These are phyloP conservation scores for Ellobium chinense DNA, from an alignment of 2,888 invertebrate genomes.

Conservation along the genomic window DNA sequence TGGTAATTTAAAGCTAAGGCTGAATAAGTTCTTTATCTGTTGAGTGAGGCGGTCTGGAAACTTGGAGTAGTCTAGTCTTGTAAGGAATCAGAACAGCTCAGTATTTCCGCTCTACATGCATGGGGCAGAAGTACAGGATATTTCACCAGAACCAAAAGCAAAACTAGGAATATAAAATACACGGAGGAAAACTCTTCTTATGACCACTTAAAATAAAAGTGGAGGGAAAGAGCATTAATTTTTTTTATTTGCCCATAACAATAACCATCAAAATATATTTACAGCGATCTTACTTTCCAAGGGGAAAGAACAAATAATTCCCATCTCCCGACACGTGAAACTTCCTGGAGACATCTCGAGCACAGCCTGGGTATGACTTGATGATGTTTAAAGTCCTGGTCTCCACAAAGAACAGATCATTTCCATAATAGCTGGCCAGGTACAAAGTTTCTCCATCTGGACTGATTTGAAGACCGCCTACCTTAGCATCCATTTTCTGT, in stretches of 20 bases:
- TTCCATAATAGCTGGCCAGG: slow-evolving; percentile 49
- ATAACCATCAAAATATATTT: slow-evolving; percentile 10
- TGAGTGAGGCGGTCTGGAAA: too few species aligned
- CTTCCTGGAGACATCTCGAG: slow-evolving; percentile 30
- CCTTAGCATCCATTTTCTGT: slow-evolving; percentile 41
- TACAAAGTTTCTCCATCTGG: slow-evolving; percentile 50
- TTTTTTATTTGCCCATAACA: not conserved
- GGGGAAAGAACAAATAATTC: slow-evolving; percentile 54
- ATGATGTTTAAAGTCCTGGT: slow-evolving; percentile 45
- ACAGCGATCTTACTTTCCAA: slow-evolving; percentile 44
- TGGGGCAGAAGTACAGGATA: too few species aligned
- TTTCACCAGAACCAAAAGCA: too few species aligned
- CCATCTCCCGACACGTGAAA: slow-evolving; percentile 53
- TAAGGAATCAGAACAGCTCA: too few species aligned
- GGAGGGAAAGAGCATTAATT: too few species aligned
- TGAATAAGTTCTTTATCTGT: too few species aligned
- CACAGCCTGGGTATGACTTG: slow-evolving; percentile 42
- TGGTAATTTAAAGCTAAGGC: too few species aligned
- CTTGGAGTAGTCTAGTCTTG: too few species aligned
- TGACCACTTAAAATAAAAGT: too few species aligned
- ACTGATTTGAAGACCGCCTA: slow-evolving; percentile 53
- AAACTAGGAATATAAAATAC: too few species aligned
- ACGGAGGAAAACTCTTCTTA: too few species aligned
- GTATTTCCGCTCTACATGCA: too few species aligned
- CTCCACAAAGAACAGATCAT: slow-evolving; percentile 54